Base-by-base conservation (phyloP, 2,888 invertebrate genomes). In the Hirtodrosophila duncani region DNA sequence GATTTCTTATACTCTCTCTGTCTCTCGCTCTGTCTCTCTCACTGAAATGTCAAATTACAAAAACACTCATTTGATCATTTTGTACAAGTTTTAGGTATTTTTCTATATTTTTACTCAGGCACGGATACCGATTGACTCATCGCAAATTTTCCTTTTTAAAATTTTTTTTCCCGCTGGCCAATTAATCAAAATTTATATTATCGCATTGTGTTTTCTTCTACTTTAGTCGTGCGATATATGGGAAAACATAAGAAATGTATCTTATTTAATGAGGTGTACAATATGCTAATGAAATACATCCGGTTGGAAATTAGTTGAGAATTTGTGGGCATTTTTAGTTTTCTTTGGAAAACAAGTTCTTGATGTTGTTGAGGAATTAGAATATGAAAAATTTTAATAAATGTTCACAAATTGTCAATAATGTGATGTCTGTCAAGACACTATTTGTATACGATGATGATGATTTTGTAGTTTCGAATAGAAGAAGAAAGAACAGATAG, bases 81-180 rank as follows among this genome's bases (percentile, higher is more conserved):
- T 58, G n/a, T n/a, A n/a, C n/a, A n/a, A n/a, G n/a, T n/a, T 49
- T 49, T 41, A 38, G 43, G 30, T 39, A 27, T 52, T 67, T 52
- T 44, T 9, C 27, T 16, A 24, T 34, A 21, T 30, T 34, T 44
- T 43, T 37, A 20, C 29, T 33, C 17, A 7, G n/a, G 56, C 39
- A 48, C 50, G 49, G 63, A 24, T 23, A 21, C 9, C 9, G 34
- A 23, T 61, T 72, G 69, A 70, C 51, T 74, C 74, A 70, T 66
- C 45, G 20, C 43, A 7, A 29, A 6, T 11, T 29, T 41, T 39
- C 11, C 33, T 9, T n/a, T n/a, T n/a, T n/a, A 46, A 55, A 36
- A 30, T 36, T 46, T 36, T 9, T 14, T 46, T 36, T 56, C 41
- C 46, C 49, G 38, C 21, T 49, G 14, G 16, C 20, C 30, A 29